Conservation (phyloP, 2,888 invertebrate species). For the Drosophila macrospina region DNA sequence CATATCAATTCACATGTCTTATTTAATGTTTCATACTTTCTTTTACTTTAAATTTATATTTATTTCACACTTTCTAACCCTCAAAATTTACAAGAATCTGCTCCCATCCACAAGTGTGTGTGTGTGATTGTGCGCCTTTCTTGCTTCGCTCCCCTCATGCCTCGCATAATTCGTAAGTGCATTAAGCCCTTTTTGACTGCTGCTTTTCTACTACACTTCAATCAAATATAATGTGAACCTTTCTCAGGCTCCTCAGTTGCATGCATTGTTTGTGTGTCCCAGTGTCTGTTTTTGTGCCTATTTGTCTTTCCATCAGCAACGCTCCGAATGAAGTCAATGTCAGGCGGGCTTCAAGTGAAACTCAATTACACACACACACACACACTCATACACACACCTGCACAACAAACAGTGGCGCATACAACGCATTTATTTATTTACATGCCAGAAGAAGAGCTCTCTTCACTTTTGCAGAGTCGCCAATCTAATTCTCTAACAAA, state of each 20-base stretch:
- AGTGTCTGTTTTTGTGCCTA: slow-evolving; percentile 46
- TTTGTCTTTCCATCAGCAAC: slow-evolving; percentile 60
- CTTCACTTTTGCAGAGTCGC: too few species aligned
- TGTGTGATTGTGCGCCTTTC: slow-evolving; percentile 9
- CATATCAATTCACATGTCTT: too few species aligned
- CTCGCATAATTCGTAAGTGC: slow-evolving; percentile 66
- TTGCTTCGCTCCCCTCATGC: slow-evolving; percentile 47
- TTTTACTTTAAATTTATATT: not conserved
- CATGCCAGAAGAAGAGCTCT: slow-evolving; percentile 30
- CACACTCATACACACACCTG: slow-evolving; percentile 36
- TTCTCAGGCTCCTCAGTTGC: slow-evolving; percentile 38
- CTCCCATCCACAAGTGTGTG: too few species aligned
- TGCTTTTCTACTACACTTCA: slow-evolving; percentile 67
- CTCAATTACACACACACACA: slow-evolving; percentile 72
- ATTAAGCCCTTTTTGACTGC: slow-evolving; percentile 67
- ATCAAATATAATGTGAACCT: slow-evolving; percentile 32
- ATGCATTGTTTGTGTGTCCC: slow-evolving; percentile 2
- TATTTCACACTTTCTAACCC: too few species aligned
- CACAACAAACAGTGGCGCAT: slow-evolving; percentile 43
- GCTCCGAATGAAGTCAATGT: slow-evolving; percentile 73
- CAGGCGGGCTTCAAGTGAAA: slow-evolving; percentile 66
- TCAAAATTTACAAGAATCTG: too few species aligned
- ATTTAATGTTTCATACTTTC: not conserved
- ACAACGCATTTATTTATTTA: slow-evolving; percentile 74
- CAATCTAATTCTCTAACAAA: too few species aligned